These are phyloP conservation scores for Megaceryle torquata DNA, from an alignment of 2,113 vertebrate genomes.

Conservation along the genomic window DNA sequence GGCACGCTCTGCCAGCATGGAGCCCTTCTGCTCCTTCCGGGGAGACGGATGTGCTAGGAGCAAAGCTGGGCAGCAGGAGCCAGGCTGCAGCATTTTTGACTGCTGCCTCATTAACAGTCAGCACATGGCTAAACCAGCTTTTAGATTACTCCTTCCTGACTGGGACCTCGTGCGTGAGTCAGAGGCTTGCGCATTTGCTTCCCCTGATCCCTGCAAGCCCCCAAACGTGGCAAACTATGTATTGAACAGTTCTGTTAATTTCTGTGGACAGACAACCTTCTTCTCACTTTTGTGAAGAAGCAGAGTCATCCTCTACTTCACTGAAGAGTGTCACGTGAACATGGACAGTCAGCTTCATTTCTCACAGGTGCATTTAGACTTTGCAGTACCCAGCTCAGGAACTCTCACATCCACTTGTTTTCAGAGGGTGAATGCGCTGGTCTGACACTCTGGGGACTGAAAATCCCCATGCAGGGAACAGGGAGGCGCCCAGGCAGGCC, in stretches of 20 bases:
- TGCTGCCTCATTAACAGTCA: neutral
- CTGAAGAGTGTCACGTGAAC: neutral
- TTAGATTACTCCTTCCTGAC: constrained; percentile 17
- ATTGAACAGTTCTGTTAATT: neutral
- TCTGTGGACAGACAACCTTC: neutral
- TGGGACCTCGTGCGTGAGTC: neutral
- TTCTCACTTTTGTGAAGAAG: neutral
- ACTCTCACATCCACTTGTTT: neutral
- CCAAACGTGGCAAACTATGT: neutral
- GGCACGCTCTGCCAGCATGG: neutral
- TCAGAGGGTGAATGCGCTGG: neutral
- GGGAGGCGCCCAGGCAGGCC: neutral
- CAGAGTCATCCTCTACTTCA: neutral
- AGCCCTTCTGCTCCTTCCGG: neutral
- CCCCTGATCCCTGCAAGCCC: neutral
- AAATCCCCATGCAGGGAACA: neutral
- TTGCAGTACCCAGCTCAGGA: neutral
- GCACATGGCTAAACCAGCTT: neutral
- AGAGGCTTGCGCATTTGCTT: neutral
- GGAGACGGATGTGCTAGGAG: neutral
- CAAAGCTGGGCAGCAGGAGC: neutral
- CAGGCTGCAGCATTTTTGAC: neutral
- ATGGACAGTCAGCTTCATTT: neutral
- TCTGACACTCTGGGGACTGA: neutral
- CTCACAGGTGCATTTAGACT: neutral